phyloP scores from a whole-genome alignment of 1,140 invertebrate species.

The Drosophila obscura region DNA sequence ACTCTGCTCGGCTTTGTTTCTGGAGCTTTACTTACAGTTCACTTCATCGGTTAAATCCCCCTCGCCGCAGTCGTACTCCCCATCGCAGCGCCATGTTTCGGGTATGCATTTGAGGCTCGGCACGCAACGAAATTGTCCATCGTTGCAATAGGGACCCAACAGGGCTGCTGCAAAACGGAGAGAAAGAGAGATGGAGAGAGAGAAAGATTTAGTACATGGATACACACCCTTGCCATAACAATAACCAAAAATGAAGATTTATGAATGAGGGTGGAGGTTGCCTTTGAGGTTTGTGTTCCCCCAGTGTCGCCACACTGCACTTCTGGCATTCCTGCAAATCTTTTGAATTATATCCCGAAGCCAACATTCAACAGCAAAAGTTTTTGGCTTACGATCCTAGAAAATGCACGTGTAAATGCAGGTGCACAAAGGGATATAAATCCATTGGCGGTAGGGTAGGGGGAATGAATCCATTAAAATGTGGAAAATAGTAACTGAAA shows the following conservation, averaged over 20 bases:
- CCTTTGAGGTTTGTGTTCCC: conserved; percentile 46
- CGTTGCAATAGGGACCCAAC: conserved; percentile 79
- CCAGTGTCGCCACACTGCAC: conserved; percentile 15
- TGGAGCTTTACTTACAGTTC: conserved; percentile 64
- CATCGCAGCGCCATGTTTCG: conserved; percentile 89
- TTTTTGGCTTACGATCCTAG: conserved; percentile 10
- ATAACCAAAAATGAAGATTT: conserved; percentile 79
- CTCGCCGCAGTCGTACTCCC: conserved; percentile 80
- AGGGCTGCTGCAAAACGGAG: conserved; percentile 45
- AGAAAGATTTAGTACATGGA: conserved; percentile 21
- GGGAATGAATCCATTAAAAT: background rate
- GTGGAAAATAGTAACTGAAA: no score
- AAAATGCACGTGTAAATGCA: conserved; percentile 3
- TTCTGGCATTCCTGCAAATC: conserved; percentile 49
- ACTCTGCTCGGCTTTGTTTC: background rate
- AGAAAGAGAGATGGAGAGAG: conserved; percentile 14
- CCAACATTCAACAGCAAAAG: conserved; percentile 33
- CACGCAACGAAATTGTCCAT: conserved; percentile 87
- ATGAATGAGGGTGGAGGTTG: conserved; percentile 52
- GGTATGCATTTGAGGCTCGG: conserved; percentile 88
- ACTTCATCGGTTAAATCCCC: conserved; percentile 73
- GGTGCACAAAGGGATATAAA: no score
- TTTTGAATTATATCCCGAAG: conserved; percentile 44
- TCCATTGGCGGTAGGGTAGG: no score
- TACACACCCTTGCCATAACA: conserved; percentile 60